Conservation (phyloP, 2,797 vertebrate genomes). For the Emys orbicularis region DNA sequence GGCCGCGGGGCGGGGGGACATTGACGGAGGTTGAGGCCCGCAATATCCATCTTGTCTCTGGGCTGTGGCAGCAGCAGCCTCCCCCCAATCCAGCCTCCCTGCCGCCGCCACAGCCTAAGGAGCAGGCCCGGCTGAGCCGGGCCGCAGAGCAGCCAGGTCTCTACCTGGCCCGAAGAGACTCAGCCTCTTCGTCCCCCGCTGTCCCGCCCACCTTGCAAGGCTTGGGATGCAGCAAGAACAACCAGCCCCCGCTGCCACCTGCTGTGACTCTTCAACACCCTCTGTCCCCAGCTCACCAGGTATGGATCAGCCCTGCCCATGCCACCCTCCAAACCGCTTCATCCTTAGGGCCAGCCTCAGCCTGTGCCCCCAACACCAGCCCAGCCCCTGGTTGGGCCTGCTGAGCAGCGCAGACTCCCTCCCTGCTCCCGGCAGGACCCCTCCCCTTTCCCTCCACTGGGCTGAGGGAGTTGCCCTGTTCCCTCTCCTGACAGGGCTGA, state of each 20-base stretch:
- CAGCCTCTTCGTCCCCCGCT: too few relatives aligned
- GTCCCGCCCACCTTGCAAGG: neutral
- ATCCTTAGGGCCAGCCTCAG: too few relatives aligned
- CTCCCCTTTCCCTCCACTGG: too few relatives aligned
- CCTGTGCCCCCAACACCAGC: too few relatives aligned
- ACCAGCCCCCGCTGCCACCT: too few relatives aligned
- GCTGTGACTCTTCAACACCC: too few relatives aligned
- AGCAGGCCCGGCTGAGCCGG: neutral
- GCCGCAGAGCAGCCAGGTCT: neutral
- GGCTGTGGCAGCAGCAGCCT: neutral
- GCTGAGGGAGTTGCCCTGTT: fast-evolving
- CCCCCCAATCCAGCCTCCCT: too few relatives aligned
- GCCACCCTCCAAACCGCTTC: too few relatives aligned
- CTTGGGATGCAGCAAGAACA: neutral
- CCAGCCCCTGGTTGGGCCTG: too few relatives aligned
- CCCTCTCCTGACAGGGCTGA: neutral
- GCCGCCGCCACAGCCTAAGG: neutral
- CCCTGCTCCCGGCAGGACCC: neutral
- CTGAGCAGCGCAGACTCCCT: neutral
- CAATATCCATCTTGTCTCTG: neutral
- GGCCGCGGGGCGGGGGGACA: neutral
- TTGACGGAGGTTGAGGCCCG: too few relatives aligned
- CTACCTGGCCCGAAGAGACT: too few relatives aligned
- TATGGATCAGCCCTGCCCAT: too few relatives aligned
- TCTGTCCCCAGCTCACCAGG: neutral